Evolutionary conservation across 2,797 vertebrate species (phyloP), one percentile per base, ranked within the genome.

Genomic region (Tadarida brasiliensis): DNA sequence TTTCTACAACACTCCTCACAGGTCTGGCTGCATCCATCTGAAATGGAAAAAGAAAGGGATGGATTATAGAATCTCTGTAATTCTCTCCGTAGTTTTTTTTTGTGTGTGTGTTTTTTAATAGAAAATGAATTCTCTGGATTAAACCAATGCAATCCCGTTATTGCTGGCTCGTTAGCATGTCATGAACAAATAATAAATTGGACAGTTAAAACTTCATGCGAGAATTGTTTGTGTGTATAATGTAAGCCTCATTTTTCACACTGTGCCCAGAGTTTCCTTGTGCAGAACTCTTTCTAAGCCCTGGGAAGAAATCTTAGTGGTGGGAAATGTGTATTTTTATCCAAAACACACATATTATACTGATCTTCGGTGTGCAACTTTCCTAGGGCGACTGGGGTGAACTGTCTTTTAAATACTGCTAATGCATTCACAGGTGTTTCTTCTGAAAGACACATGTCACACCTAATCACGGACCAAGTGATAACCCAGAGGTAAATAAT

Each of bases 151-250:
- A 61, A 51, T 76, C n/a, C 90, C 93, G 81, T 81, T 82, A 59
- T 77, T 59, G 63, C 63, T 96, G 97, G 97, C 94, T 67, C 77
- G 65, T 95, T 97, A 90, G 88, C n/a, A 95, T 94, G 82, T 94
- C 87, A n/a, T 65, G 26, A 97, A 85, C 74, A 94, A 98, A 97
- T 97, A 97, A 97, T 93, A 97, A 97, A 95, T 93, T 54, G 86
- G 86, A 94, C 28, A 15, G 83, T 96, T 97, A 98, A 93, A 93
- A 94, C 92, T 97, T 97, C 83, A 78, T 49, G 73, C 96, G 95
- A 93, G 84, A 98, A 96, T 97, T 95, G 76, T 96, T 97, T 91
- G 93, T 84, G 93, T 51, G 5, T 24, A 11, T 44, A 76, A 94
- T 59, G 68, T 87, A 97, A 97, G 95, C 71, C 92, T 94, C 84